Conservation (phyloP, 2,113 vertebrate species). For the Empidonax alnorum region DNA sequence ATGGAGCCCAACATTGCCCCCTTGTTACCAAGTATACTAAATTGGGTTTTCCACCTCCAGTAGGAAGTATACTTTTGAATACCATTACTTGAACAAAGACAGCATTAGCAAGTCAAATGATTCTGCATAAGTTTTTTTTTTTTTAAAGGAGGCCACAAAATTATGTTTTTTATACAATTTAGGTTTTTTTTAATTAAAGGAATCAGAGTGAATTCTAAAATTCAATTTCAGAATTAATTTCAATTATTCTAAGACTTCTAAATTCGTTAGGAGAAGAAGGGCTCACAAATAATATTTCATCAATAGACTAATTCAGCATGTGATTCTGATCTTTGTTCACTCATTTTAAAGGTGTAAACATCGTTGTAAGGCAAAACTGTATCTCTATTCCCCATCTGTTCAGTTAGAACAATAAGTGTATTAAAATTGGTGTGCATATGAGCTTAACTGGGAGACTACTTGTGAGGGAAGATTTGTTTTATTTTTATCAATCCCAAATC, state of each 20-base stretch:
- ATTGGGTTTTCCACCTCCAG: not conserved
- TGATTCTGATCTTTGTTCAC: not conserved
- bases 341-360: not conserved
- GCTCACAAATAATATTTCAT: not conserved
- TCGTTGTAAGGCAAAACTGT: not conserved
- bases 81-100: slow-evolving; percentile 16
- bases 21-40: not conserved
- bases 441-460: not conserved
- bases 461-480: not conserved
- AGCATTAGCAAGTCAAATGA: slow-evolving; percentile 18
- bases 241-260: not conserved
- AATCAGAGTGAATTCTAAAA: not conserved
- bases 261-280: not conserved
- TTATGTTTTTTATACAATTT: not conserved
- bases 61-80: slow-evolving; percentile 15
- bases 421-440: not conserved
- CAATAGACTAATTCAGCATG: not conserved
- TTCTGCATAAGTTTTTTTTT: not conserved
- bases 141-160: not conserved
- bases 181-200: not conserved
- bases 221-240: not conserved
- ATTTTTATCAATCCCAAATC: not conserved
- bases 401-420: not conserved
- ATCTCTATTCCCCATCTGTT: not conserved
- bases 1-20: not conserved